Percentiles rank a stretch among this genome's conserved stretches.
These are phyloP conservation scores for Blastobasis lacticolella DNA, from an alignment of 2,888 invertebrate species.

Conservation along the genomic window DNA sequence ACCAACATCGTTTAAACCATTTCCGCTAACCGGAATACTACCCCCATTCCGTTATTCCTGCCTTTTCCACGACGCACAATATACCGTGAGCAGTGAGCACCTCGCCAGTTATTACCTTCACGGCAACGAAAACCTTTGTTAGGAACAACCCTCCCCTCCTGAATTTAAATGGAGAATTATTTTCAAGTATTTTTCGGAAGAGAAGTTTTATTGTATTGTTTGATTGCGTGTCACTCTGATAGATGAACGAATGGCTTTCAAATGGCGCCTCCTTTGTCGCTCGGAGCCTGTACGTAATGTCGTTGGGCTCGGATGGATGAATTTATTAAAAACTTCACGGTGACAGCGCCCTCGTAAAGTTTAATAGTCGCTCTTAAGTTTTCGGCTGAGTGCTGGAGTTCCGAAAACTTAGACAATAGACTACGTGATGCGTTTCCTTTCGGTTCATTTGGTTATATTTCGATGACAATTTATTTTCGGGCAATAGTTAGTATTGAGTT, in stretches of 20 bases:
- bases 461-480: background rate
- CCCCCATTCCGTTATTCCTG: constrained; percentile 41
- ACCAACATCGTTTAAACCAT: background rate
- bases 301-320: constrained; percentile 49
- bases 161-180: constrained; percentile 74
- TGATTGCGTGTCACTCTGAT: constrained; percentile 72
- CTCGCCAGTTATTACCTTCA: constrained; percentile 53
- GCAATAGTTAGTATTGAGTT: too few relatives aligned
- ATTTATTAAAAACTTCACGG: constrained; percentile 66
- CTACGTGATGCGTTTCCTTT: constrained; percentile 28
- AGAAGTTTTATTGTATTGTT: constrained; percentile 74
- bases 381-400: constrained; percentile 29
- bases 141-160: constrained; percentile 49
- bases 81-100: constrained; percentile 34
- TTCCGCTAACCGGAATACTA: constrained; percentile 5
- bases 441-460: constrained; percentile 21
- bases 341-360: constrained; percentile 33
- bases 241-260: constrained; percentile 63
- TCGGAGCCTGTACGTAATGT: constrained; percentile 48
- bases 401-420: constrained; percentile 41
- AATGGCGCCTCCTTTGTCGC: constrained; percentile 57
- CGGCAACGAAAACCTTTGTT: constrained; percentile 50
- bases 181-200: constrained; percentile 70
- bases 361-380: constrained; percentile 52
- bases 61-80: constrained; percentile 49